Percentiles rank a stretch among this genome's conserved stretches.
These are phyloP conservation scores for Falco columbarius DNA, from an alignment of 2,797 vertebrate species.

Conservation along the genomic window DNA sequence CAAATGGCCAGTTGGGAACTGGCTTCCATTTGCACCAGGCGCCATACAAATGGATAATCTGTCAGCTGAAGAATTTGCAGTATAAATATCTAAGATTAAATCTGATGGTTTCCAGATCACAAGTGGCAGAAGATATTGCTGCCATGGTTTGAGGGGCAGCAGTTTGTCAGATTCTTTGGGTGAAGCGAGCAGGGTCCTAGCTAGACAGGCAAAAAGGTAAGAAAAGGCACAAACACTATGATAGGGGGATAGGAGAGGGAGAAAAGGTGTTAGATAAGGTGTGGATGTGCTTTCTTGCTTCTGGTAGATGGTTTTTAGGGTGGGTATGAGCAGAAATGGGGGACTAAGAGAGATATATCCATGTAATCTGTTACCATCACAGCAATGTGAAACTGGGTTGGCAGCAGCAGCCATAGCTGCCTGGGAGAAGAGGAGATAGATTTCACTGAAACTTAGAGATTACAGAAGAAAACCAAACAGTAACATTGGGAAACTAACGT, in stretches of 20 bases:
- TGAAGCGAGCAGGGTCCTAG: neutral
- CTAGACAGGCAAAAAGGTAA: neutral
- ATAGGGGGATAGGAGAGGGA: neutral
- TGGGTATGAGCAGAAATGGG: neutral
- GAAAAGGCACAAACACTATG: neutral
- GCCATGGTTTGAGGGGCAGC: neutral
- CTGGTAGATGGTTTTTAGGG: neutral
- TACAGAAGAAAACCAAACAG: neutral
- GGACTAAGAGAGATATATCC: neutral
- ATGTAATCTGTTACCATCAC: neutral
- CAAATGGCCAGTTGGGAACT: neutral
- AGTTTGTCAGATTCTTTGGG: neutral
- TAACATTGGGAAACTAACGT: neutral
- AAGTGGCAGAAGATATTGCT: neutral
- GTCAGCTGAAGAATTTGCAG: neutral
- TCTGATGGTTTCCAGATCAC: neutral
- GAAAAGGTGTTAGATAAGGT: neutral
- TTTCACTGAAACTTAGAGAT: neutral
- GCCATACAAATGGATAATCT: accelerated
- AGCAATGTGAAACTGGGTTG: neutral
- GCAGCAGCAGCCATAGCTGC: neutral
- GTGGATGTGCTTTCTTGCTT: neutral
- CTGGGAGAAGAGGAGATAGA: neutral
- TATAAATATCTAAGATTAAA: neutral
- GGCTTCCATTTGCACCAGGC: neutral